Conservation (phyloP, 2,113 vertebrate genomes). For the Pituophis catenifer region DNA sequence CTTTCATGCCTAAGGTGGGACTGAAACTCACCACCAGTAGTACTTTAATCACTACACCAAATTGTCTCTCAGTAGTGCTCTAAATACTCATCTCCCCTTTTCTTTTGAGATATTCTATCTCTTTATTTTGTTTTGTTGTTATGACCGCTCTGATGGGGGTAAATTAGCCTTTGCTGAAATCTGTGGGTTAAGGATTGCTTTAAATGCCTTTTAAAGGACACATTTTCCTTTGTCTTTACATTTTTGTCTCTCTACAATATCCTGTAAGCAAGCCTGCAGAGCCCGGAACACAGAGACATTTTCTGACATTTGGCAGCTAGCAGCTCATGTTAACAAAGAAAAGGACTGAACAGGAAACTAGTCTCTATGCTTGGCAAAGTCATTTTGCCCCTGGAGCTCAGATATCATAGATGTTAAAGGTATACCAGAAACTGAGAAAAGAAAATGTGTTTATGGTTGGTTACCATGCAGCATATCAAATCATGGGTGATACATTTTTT, state of each 20-base stretch:
- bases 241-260: slow-evolving; percentile 23
- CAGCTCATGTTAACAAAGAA: slow-evolving; percentile 36
- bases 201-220: slow-evolving; percentile 71
- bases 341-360: slow-evolving; percentile 41
- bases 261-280: not conserved
- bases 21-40: not conserved
- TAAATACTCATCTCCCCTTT: not conserved
- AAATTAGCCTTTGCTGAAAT: slow-evolving; percentile 43
- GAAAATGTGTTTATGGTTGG: not conserved
- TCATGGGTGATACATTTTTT: not conserved
- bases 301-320: slow-evolving; percentile 59
- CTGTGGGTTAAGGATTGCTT: slow-evolving; percentile 63
- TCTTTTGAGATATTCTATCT: slow-evolving; percentile 8
- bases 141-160: not conserved
- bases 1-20: not conserved
- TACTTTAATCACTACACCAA: not conserved
- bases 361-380: slow-evolving; percentile 16
- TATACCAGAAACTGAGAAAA: not conserved
- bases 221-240: slow-evolving; percentile 51
- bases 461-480: slow-evolving; percentile 34
- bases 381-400: slow-evolving; percentile 46
- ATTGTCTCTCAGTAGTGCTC: slow-evolving; percentile 42
- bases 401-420: slow-evolving; percentile 35
- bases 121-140: not conserved
- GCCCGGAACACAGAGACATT: slow-evolving; percentile 48